Base-by-base conservation (phyloP, 1,140 invertebrate species). In the Agraylea sexmaculata region DNA sequence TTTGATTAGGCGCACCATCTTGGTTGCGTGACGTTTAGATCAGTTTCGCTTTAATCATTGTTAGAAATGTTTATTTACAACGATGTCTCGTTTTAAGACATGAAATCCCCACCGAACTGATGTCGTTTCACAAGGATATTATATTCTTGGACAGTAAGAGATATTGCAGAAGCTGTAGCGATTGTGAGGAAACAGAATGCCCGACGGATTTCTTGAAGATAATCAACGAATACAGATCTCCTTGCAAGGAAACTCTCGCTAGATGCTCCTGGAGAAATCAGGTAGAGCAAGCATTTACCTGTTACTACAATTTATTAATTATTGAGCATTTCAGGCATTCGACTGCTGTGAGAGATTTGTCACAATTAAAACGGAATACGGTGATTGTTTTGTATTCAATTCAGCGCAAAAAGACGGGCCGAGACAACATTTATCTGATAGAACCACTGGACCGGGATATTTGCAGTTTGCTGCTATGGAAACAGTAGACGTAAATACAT, bases 331-430 rank as follows among this genome's bases (percentile, higher is more conserved):
- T 35, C 21, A 69, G 40, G 30, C 43, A 19, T 70, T 71, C 42
- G 51, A 64, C 46, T 71, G 69, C 45, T 71, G 69, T 43, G 55
- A 63, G 23, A 46, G 64, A 38, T 69, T 71, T 51, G 42, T 63
- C 41, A 62, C 65, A 1, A 34, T 70, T 13, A 43, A 58, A 19
- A 70, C 69, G 1, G 68, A 70, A 53, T 59, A 60, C 44, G 69
- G 69, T 8, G 21, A 58, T 15, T 71, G 68, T 48, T 71, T 55
- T 51, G 53, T 60, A 7, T 48, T 71, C 20, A 70, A 69, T 50
- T 63, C 63, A 1, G 40, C 62, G 17, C 61, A 66, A 10, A 42
- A 42, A 18, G 42, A 25, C 4, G 30, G 21, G 4, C 31, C 41
- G 17, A 37, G 40, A 27, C 33, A 45, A 13, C 46, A 48, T 30